Conservation (phyloP, 1,140 invertebrate species). For the Bradynema listronoti region DNA sequence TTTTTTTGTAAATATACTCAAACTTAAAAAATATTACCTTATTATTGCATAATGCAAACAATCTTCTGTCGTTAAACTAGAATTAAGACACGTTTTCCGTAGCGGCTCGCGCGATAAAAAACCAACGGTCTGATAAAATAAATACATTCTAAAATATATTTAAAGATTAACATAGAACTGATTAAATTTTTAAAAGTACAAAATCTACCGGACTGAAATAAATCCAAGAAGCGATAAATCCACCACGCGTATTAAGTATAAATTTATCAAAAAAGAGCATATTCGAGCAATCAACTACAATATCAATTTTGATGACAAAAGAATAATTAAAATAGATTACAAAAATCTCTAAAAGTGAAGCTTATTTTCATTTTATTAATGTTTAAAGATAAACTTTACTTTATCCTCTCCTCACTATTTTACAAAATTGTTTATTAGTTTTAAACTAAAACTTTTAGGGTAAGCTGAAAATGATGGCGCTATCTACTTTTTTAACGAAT, state of each 20-base stretch:
- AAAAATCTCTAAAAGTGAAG: not conserved
- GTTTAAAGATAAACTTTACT: too few relatives aligned
- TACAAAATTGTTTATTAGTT: not conserved
- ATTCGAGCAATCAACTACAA: conserved; percentile 33
- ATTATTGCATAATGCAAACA: conserved; percentile 26
- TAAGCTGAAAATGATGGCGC: too few relatives aligned
- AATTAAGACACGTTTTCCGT: conserved; percentile 33
- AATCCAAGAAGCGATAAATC: conserved; percentile 36
- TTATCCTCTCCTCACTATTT: not conserved
- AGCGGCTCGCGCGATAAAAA: conserved; percentile 40
- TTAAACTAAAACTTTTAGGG: not conserved
- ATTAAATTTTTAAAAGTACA: conserved; percentile 9
- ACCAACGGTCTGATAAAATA: conserved; percentile 36
- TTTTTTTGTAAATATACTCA: not conserved
- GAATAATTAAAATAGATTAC: not conserved
- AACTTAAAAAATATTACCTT: conserved; percentile 13
- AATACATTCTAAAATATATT: conserved; percentile 22
- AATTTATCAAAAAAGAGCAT: conserved; percentile 38
- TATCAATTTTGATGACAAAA: not conserved
- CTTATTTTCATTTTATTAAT: conserved; percentile 8
- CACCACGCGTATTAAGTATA: conserved; percentile 34
- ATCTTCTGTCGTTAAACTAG: conserved; percentile 25
- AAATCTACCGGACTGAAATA: conserved; percentile 38
- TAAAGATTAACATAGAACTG: conserved; percentile 1
- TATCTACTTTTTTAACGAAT: too few relatives aligned